Base-by-base conservation (phyloP, 2,888 invertebrate genomes). In the Mystacides longicornis region DNA sequence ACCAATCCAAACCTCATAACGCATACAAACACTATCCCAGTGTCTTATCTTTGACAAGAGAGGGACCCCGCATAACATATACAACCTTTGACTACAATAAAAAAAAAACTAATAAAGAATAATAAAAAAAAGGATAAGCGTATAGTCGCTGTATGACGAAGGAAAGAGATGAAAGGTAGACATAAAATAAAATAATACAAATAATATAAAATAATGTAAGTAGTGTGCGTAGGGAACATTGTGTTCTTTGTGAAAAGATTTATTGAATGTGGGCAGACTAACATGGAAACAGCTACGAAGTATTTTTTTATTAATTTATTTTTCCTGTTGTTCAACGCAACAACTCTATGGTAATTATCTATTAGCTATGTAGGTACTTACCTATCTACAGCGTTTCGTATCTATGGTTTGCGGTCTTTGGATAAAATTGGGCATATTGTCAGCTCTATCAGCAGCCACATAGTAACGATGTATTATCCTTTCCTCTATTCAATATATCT, bases 1-100 rank as follows among this genome's bases (percentile, higher is more conserved):
- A 56, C 60, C 60, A 60, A 60, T 60, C 56, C 55, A 60, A 60
- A 49, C 48, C 56, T 58, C 58, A 58, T 56, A 57, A 58, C 54
- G 52, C n/a, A 7, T 27, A 27, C 5, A 7, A 7, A 37, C 16
- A 37, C 14, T 50, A 54, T 51, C 55, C 49, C 57, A 46, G 51
- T 57, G 56, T 60, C 60, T 60, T 60, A 37, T 37, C 55, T 59
- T 52, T 55, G 52, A 37, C 54, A n/a, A n/a, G n/a, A n/a, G n/a
- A 42, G 45, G 54, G 49, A 52, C 42, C 31, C 51, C 14, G 11
- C 21, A 37, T 37, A 37, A 37, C 14, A 37, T 37, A 37, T 37
- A 7, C 37, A 37, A 37, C 37, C 37, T 37, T 37, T 37, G 37
- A 37, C 27, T 5, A 27, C 37, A n/a, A 37, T n/a, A 37, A 37